Percentiles rank a stretch among this genome's conserved stretches.
Conservation (phyloP, 1,140 invertebrate species). For the Proctacanthus coquilletti region DNA sequence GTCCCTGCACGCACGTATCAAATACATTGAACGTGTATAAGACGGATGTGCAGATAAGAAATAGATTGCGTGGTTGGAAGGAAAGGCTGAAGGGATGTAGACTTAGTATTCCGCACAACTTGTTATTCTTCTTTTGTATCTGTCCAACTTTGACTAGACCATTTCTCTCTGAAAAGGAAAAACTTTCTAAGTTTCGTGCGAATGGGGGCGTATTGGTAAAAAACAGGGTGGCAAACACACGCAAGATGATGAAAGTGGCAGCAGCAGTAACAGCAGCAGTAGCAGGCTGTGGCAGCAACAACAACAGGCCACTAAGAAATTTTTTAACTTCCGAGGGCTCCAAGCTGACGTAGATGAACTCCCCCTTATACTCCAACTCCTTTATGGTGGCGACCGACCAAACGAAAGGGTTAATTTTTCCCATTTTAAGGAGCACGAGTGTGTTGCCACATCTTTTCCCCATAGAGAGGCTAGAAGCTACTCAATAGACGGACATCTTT, state of each 20-base stretch:
- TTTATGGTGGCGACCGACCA: not conserved
- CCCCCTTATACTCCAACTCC: not conserved
- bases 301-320: not conserved
- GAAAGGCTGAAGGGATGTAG: not conserved
- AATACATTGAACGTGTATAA: conserved; percentile 1
- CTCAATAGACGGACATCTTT: not conserved
- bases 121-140: not conserved
- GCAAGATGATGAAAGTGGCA: not conserved
- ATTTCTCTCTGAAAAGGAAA: not conserved
- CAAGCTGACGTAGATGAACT: not conserved
- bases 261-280: not conserved
- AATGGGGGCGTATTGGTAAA: not conserved
- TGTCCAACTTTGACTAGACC: not conserved
- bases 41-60: not conserved
- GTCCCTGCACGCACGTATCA: not conserved
- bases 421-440: too few species aligned
- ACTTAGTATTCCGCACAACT: not conserved
- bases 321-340: not conserved
- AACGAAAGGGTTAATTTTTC: too few species aligned
- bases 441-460: not conserved
- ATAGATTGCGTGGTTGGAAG: not conserved
- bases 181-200: not conserved
- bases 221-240: not conserved
- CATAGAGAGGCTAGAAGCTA: too few species aligned
- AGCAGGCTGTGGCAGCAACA: not conserved